A percentile compares a stretch with the other conserved stretches of the same genome.
phyloP scores from a whole-genome alignment of 2,113 vertebrate species.

The Odobenus rosmarus region DNA sequence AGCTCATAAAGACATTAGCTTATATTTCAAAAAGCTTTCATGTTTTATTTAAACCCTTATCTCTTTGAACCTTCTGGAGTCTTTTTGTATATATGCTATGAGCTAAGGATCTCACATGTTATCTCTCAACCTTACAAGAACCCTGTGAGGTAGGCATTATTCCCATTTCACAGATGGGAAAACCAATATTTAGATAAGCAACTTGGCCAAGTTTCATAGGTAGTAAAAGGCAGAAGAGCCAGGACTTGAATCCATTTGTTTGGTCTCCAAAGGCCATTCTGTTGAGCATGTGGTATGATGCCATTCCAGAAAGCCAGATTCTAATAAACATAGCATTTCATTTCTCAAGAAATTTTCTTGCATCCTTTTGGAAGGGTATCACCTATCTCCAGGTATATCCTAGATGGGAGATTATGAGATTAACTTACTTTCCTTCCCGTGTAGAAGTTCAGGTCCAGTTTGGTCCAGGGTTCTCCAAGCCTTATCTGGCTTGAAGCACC shows the following conservation, averaged over 20 bases:
- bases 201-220: background rate
- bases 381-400: background rate
- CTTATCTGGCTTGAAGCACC: background rate
- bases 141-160: background rate
- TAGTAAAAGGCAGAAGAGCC: background rate
- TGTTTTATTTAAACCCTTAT: background rate
- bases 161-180: background rate
- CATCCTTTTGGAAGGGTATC: background rate
- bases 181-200: background rate
- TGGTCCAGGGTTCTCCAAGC: background rate
- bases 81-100: background rate
- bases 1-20: background rate
- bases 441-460: background rate
- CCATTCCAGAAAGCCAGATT: background rate
- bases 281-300: background rate
- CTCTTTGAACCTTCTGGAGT: background rate
- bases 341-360: background rate
- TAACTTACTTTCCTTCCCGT: background rate
- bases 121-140: background rate
- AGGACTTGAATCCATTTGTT: background rate
- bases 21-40: background rate
- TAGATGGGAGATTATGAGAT: background rate
- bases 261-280: background rate
- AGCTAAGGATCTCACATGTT: background rate
- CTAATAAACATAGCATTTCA: background rate